Percentiles rank a stretch among this genome's conserved stretches.
Evolutionary conservation across 2,888 invertebrate species (phyloP).

Genomic region (Campoletis raptor): DNA sequence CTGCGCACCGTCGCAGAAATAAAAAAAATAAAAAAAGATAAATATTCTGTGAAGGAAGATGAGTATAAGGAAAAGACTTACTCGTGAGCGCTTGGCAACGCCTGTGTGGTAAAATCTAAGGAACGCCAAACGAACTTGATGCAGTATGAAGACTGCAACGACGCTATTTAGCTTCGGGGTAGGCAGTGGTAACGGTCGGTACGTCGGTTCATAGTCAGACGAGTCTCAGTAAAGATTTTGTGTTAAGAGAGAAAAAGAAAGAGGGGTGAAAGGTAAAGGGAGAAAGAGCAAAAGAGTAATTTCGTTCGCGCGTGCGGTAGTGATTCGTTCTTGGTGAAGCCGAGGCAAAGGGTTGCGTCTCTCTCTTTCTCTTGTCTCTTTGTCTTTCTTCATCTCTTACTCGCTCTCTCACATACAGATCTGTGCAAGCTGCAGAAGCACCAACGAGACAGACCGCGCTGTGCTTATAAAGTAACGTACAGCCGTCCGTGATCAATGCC

Average conservation of each 20-base stretch:
- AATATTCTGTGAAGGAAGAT: neutral
- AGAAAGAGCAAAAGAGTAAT: constrained; percentile 24
- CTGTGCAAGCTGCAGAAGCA: constrained; percentile 45
- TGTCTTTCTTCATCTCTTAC: constrained; percentile 12
- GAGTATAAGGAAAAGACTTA: constrained; percentile 19
- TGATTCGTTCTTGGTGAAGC: constrained; percentile 52
- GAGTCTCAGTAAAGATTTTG: constrained; percentile 51
- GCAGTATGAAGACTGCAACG: constrained; percentile 32
- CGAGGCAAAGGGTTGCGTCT: constrained; percentile 46
- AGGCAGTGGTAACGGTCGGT: constrained; percentile 52
- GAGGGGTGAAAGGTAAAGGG: constrained; percentile 1
- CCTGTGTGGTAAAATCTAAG: constrained; percentile 42
- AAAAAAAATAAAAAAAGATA: constrained; percentile 6
- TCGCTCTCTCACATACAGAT: constrained; percentile 25
- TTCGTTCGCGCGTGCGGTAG: constrained; percentile 52
- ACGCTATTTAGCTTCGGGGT: constrained; percentile 59
- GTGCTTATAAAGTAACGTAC: constrained; percentile 69
- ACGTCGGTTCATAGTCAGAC: constrained; percentile 52
- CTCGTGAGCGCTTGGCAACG: constrained; percentile 37
- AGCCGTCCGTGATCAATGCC: constrained; percentile 77
- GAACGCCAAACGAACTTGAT: constrained; percentile 50
- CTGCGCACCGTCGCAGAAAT: constrained; percentile 36
- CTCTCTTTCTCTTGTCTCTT: constrained; percentile 23
- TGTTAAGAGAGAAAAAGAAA: constrained; percentile 19
- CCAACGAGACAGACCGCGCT: constrained; percentile 43